These are phyloP conservation scores for Akabosia matsudoensis DNA, from an alignment of 1,140 invertebrate species.

Conservation along the genomic window DNA sequence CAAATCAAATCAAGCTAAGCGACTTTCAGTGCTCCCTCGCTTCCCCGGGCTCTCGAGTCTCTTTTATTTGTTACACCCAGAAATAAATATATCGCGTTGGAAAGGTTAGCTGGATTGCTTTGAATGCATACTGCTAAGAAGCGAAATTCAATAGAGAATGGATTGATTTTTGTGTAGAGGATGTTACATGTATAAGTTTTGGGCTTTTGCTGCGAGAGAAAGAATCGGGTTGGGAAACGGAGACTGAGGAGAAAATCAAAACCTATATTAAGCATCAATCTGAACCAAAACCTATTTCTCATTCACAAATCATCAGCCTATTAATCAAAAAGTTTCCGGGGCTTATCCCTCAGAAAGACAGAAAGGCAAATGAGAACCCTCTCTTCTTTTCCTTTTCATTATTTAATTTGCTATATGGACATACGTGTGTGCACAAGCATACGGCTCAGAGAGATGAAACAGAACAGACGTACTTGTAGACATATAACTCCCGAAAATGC, in stretches of 20 bases:
- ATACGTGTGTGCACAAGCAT: background rate
- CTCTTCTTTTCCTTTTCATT: background rate
- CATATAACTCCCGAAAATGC: no score
- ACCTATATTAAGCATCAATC: background rate
- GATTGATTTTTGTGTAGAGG: conserved; percentile 1
- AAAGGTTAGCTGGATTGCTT: background rate
- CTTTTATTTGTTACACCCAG: background rate
- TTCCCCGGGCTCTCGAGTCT: no score
- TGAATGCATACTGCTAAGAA: no score
- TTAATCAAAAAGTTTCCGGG: conserved; percentile 47
- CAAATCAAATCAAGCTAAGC: conserved; percentile 43
- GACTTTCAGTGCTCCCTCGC: conserved; percentile 40
- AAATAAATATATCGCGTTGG: background rate
- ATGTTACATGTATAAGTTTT: background rate
- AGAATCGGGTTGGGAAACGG: background rate
- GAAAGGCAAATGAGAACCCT: background rate
- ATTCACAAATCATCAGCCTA: conserved; percentile 48
- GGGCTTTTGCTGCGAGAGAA: background rate
- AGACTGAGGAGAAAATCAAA: conserved; percentile 3
- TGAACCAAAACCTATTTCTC: conserved; percentile 22
- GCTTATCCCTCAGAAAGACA: conserved; percentile 17
- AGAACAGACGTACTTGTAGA: no score
- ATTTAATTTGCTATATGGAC: background rate
- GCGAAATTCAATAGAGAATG: no score
- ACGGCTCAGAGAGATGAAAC: no score